Conservation (phyloP, 35 echinoderm and acorn worm genomes). For the Apostichopus parvimensis region DNA sequence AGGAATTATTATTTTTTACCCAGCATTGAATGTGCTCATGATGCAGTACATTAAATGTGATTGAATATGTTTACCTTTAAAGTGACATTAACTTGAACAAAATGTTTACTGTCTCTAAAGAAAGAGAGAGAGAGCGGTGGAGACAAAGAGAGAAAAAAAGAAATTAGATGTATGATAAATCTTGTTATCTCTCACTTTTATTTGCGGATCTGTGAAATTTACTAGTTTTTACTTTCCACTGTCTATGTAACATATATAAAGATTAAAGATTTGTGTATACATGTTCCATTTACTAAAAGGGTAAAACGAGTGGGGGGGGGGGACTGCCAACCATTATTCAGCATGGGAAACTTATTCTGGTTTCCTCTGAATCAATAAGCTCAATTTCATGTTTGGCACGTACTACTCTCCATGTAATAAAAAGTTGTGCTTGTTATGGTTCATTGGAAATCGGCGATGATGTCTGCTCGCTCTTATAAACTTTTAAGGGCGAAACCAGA, state of each 20-base stretch:
- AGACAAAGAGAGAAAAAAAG: no score
- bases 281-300: background rate
- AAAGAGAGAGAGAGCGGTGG: no score
- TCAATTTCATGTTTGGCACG: background rate
- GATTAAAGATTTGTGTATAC: background rate
- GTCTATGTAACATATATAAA: no score
- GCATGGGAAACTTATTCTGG: background rate
- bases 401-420: background rate
- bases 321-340: background rate
- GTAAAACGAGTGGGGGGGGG: no score
- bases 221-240: no score
- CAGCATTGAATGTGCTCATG: background rate
- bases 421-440: background rate
- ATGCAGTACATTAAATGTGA: constrained; percentile 35
- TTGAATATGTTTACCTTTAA: constrained; percentile 28
- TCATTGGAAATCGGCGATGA: background rate
- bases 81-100: background rate
- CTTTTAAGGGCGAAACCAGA: no score
- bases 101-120: no score
- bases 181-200: no score
- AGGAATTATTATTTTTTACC: no score
- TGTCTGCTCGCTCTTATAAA: no score
- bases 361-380: background rate
- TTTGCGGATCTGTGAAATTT: no score
- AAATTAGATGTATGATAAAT: no score